These are phyloP conservation scores for Otolemur garnettii DNA, from an alignment of 2,113 vertebrate species.

Conservation along the genomic window DNA sequence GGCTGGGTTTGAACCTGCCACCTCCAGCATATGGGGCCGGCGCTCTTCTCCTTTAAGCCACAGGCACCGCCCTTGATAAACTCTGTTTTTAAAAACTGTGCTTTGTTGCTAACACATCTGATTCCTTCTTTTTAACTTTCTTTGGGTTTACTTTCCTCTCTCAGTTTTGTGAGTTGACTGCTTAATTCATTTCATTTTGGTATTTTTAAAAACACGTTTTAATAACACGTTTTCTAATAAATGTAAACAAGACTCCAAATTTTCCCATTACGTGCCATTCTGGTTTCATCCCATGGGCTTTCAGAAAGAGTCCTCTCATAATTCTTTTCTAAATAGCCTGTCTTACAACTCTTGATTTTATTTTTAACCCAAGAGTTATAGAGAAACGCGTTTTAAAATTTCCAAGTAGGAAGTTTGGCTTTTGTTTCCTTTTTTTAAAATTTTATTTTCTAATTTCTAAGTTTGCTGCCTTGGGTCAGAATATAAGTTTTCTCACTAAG, in stretches of 20 bases:
- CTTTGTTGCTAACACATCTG: background rate
- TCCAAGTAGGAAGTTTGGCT: conserved; percentile 15
- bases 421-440: background rate
- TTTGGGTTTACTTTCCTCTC: conserved; percentile 9
- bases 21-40: too few species aligned
- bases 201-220: background rate
- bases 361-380: conserved; percentile 37
- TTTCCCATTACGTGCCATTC: conserved; percentile 13
- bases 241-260: background rate
- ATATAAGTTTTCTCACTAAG: background rate
- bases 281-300: background rate
- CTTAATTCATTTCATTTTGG: conserved; percentile 18
- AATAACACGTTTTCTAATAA: background rate
- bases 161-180: conserved; percentile 28
- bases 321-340: background rate
- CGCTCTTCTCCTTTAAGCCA: too few species aligned
- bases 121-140: background rate
- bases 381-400: background rate
- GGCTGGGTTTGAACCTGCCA: too few species aligned
- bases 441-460: conserved; percentile 43
- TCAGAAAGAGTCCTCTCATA: background rate
- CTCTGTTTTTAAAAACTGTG: conserved; percentile 15
- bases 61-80: background rate
- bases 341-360: conserved; percentile 44
- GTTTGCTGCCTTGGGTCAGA: background rate